These are phyloP conservation scores for Spisula solida DNA, from an alignment of 2,888 invertebrate species.

Conservation along the genomic window DNA sequence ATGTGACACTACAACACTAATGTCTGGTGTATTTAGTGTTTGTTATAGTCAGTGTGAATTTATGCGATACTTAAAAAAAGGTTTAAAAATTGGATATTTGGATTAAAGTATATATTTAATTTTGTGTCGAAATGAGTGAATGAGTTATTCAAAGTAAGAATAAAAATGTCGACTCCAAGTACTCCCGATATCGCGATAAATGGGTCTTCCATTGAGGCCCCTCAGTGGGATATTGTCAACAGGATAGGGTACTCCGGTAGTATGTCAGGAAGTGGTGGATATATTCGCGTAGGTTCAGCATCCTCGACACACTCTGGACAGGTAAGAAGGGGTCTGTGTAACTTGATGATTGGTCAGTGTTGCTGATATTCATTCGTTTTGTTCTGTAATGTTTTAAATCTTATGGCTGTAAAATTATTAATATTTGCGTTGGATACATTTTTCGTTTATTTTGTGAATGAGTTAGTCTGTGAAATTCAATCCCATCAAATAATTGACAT, in stretches of 20 bases:
- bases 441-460: too few relatives aligned
- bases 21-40: not conserved
- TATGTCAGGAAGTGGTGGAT: not conserved
- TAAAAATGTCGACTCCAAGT: not conserved
- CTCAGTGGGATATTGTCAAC: not conserved
- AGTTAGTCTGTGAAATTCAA: too few relatives aligned
- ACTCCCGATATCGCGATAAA: not conserved
- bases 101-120: not conserved
- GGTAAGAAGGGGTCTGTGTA: not conserved
- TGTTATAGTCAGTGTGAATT: not conserved
- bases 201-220: not conserved
- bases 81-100: not conserved
- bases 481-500: too few relatives aligned
- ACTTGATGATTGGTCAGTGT: too few relatives aligned
- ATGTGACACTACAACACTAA: not conserved
- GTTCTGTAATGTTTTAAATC: too few relatives aligned
- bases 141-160: not conserved
- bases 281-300: not conserved
- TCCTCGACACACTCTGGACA: not conserved
- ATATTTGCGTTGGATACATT: too few relatives aligned
- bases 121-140: not conserved
- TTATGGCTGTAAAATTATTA: too few relatives aligned
- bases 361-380: too few relatives aligned
- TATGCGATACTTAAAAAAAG: not conserved
- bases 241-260: conserved; percentile 25